Evolutionary conservation across 1,140 invertebrate species (phyloP), one percentile per base, ranked within the genome.

Genomic region (Drosophila sechellia): DNA sequence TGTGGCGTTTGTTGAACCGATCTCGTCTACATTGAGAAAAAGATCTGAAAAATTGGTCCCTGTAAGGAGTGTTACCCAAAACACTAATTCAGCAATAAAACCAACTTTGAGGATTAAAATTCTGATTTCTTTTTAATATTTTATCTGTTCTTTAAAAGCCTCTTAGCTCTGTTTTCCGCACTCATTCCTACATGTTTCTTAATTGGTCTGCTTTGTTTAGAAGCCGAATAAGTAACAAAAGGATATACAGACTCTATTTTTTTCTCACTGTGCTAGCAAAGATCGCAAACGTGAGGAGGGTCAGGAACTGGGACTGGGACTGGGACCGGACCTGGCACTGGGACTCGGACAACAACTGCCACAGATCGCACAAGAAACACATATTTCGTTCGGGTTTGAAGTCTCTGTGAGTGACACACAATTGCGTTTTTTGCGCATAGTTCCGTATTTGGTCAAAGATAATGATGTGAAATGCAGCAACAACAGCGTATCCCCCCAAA

Each of bases 371-470:
- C 68, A 73, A 86, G 83, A 85, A 79, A 86, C 78, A 87, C 83
- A 86, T 78, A 87, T 86, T 65, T 70, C 25, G 65, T 69, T 57
- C 39, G 50, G 46, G 37, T 72, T 63, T 87, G 79, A 89, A 69
- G 84, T 70, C 79, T 57, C 85, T 59, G 57, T 89, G 84, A 89
- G 55, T 89, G 84, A 89, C 84, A 89, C 84, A 89, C 84, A 89
- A 89, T 89, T 84, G 84, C 77, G 85, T 90, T 80, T 87, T 81
- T 76, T 57, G 77, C 77, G 56, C 83, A 84, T 80, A 84, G 85
- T 89, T 89, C 84, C 84, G 85, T 89, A 89, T 89, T 89, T 89
- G 84, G 84, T 84, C 84, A 89, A 74, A 89, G 84, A 89, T 89
- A 89, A 89, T 89, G 84, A 89, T 89, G 84, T 89, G 84, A 89